Conservation (phyloP, 2,797 vertebrate genomes). For the Lophotriccus pileatus region DNA sequence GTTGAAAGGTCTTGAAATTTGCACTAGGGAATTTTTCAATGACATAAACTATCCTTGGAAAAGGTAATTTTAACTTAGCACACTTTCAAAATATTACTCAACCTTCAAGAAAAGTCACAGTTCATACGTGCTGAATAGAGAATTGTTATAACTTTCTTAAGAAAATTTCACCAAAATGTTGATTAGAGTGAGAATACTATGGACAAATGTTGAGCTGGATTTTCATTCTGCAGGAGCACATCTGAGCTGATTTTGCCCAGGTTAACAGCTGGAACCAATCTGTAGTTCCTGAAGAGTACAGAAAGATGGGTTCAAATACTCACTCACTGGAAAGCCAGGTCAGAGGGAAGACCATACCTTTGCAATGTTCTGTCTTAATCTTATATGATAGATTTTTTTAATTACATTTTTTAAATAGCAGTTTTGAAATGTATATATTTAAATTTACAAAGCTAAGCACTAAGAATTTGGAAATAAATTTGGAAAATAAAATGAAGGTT, state of each 20-base stretch:
- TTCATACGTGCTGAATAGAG: not conserved
- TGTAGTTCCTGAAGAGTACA: not conserved
- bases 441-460: not conserved
- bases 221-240: not conserved
- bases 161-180: not conserved
- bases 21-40: not conserved
- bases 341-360: not conserved
- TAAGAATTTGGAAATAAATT: not conserved
- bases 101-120: not conserved
- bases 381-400: not conserved
- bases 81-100: not conserved
- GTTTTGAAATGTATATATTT: not conserved
- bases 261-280: not conserved
- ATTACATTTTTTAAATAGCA: not conserved
- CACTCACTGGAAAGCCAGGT: not conserved
- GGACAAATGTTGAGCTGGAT: not conserved
- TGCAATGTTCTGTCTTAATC: not conserved
- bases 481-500: not conserved
- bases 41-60: not conserved
- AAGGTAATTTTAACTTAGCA: not conserved
- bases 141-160: not conserved
- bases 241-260: not conserved
- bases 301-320: not conserved
- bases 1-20: not conserved
- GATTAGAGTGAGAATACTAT: not conserved